A percentile compares a stretch with the other conserved stretches of the same genome.
These are phyloP conservation scores for Poeciliopsis occidentalis DNA, from an alignment of 2,113 vertebrate genomes.

Conservation along the genomic window DNA sequence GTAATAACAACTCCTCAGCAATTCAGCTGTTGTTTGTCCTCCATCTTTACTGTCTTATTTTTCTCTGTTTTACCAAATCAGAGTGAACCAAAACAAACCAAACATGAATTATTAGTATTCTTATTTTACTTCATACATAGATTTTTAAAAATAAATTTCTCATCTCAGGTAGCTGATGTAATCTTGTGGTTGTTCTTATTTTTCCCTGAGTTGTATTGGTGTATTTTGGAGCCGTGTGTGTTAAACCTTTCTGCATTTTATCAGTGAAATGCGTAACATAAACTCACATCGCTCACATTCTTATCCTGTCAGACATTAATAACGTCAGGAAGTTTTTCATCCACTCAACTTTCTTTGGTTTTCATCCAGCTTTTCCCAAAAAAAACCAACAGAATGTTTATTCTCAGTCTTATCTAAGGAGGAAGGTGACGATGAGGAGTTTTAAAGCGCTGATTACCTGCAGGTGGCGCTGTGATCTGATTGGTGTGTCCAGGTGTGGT, in stretches of 20 bases:
- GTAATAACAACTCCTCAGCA: too few species aligned
- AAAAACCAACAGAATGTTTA: background rate
- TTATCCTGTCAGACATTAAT: background rate
- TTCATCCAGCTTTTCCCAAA: background rate
- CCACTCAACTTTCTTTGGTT: background rate
- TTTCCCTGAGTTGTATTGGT: background rate
- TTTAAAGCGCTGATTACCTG: conserved; percentile 38
- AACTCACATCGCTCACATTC: conserved; percentile 13
- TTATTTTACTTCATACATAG: too few species aligned
- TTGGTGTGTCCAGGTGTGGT: conserved; percentile 1
- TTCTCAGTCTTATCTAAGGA: conserved; percentile 13
- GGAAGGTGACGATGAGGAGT: conserved; percentile 14
- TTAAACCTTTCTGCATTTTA: background rate
- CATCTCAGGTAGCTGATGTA: too few species aligned
- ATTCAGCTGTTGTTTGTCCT: too few species aligned
- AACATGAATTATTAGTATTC: too few species aligned
- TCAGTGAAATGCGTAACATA: background rate
- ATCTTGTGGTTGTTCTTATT: background rate
- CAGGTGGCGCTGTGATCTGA: conserved; percentile 35
- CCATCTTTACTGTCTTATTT: too few species aligned
- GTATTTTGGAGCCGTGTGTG: background rate
- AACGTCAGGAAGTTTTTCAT: background rate
- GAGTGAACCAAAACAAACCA: too few species aligned
- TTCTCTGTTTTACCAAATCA: too few species aligned
- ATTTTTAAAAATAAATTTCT: too few species aligned